A percentile compares a stretch with the other conserved stretches of the same genome.
Conservation (phyloP, 2,797 vertebrate species). For the Gadopsis bispinosus region DNA sequence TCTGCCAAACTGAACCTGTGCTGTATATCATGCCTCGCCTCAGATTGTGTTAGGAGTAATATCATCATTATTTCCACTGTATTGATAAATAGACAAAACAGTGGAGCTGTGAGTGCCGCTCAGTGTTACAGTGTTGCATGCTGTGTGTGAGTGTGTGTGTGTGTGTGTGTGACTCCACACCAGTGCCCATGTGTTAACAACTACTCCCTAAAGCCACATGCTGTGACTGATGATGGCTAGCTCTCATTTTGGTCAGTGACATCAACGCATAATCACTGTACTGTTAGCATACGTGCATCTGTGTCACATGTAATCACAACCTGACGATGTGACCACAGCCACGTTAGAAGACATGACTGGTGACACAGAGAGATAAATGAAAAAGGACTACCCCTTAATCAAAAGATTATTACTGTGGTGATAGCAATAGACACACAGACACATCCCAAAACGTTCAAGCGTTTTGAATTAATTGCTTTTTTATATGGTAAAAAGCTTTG, state of each 20-base stretch:
- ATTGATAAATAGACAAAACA: conserved; percentile 19
- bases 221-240: conserved; percentile 16
- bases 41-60: neutral
- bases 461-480: neutral
- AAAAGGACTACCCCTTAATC: neutral
- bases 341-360: conserved; percentile 10
- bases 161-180: conserved; percentile 14
- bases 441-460: neutral
- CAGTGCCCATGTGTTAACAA: conserved; percentile 8
- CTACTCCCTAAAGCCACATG: conserved; percentile 31
- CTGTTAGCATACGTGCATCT: neutral
- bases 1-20: neutral
- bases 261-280: conserved; percentile 37
- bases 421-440: conserved; percentile 3
- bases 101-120: neutral
- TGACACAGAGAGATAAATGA: conserved; percentile 19
- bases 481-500: neutral
- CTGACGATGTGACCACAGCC: conserved; percentile 6
- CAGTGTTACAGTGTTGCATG: neutral
- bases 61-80: neutral
- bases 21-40: neutral
- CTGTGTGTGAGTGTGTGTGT: conserved; percentile 17
- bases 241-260: conserved; percentile 61
- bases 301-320: conserved; percentile 32
- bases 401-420: neutral